Evolutionary conservation across 2,888 invertebrate genomes (phyloP), one percentile per base, ranked within the genome.

Genomic region (Acanthopleura granulata): DNA sequence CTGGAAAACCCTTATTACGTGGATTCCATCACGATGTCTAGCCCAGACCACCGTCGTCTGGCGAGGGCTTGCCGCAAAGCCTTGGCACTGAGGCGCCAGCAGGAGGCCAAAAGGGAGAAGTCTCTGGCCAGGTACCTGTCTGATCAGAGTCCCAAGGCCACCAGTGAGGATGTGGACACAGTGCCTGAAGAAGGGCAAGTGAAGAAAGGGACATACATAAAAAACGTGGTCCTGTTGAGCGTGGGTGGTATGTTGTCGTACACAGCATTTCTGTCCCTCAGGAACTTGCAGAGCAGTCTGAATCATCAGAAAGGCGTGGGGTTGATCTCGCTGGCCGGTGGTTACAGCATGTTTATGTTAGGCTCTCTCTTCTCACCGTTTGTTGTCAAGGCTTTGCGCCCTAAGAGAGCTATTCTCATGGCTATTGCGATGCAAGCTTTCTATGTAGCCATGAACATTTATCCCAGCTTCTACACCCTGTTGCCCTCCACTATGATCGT

Each of bases 271-370:
- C 83, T 84, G 9, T 86, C 89, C 0, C 78, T 89, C 29, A 77
- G 89, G 18, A 89, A 89, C 76, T 82, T 89, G 15, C 89, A 89
- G 78, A 89, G 89, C 77, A 89, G 89, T 75, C 73, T 89, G 61
- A 88, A 89, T 76, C 80, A 83, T 49, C 83, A 85, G 29, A 84
- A 83, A 15, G 88, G 88, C 9, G 79, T 89, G 12, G 89, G 89
- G 0, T 79, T 89, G 22, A 83, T 82, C 51, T 85, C 88, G 0
- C 83, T 89, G 25, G 86, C 88, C 29, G 78, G 82, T 29, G 75
- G 83, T 49, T 88, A 82, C 78, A 83, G 78, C 11, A 80, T 82
- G n/a, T 87, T 87, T 74, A 84, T 87, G 74, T 40, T 88, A 22
- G 86, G 88, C 18, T 89, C 88, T 75, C 79, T 89, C 16, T 80